Percentiles rank a stretch among this genome's conserved stretches.
phyloP scores from a whole-genome alignment of 2,888 invertebrate genomes.

The Spodoptera littoralis region DNA sequence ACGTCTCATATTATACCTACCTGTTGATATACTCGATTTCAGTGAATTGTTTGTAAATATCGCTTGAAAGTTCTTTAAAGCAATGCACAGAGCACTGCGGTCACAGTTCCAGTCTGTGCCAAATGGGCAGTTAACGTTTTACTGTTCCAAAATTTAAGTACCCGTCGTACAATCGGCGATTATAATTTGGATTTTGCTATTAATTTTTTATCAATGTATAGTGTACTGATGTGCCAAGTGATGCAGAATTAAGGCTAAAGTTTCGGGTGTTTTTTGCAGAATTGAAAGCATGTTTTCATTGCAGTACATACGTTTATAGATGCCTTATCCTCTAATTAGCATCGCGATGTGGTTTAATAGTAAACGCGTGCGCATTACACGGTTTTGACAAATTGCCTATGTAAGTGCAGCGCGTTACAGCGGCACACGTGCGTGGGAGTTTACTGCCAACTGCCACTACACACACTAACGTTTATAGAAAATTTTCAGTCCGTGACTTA shows the following conservation, averaged over 20 bases:
- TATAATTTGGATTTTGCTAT: conserved; percentile 23
- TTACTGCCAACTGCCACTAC: conserved; percentile 17
- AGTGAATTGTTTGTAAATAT: conserved; percentile 64
- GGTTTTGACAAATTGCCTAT: conserved; percentile 61
- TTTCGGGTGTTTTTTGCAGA: not conserved
- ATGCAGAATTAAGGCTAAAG: not conserved
- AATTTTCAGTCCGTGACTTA: conserved; percentile 56
- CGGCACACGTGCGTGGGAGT: conserved; percentile 38
- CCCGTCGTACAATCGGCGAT: conserved; percentile 22
- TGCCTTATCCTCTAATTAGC: conserved; percentile 43
- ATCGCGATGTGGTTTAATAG: conserved; percentile 34
- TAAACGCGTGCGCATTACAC: conserved; percentile 53
- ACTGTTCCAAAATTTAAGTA: conserved; percentile 31
- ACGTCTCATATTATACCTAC: conserved; percentile 61
- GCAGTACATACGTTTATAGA: not conserved
- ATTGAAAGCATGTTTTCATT: not conserved
- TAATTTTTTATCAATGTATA: not conserved
- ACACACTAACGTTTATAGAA: conserved; percentile 50
- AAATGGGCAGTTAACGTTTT: conserved; percentile 38
- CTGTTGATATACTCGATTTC: conserved; percentile 65
- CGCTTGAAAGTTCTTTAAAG: conserved; percentile 38
- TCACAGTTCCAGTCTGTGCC: conserved; percentile 20
- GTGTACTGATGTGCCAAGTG: conserved; percentile 1
- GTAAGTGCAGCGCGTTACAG: conserved; percentile 48
- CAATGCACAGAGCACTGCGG: conserved; percentile 27